Conservation (phyloP, 2,888 invertebrate genomes). For the Blastobasis lacticolella region DNA sequence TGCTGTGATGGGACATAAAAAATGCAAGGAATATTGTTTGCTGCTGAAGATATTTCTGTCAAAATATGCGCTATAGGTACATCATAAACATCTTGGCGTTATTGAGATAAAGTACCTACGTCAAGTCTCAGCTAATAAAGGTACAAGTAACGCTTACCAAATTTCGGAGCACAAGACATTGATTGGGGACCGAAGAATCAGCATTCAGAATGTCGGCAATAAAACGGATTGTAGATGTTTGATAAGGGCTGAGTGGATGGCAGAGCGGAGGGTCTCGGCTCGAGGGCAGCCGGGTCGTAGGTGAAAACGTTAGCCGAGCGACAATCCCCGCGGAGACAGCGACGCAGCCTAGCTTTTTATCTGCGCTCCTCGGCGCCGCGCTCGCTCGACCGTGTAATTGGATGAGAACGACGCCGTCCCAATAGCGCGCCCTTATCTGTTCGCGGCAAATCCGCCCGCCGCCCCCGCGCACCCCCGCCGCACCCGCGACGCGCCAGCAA, state of each 20-base stretch:
- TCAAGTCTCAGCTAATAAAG: too few relatives aligned
- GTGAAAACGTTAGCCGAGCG: slow-evolving; percentile 66
- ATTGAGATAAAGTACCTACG: too few relatives aligned
- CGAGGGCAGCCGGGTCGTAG: slow-evolving; percentile 36
- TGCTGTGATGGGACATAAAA: too few relatives aligned
- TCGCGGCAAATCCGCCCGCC: slow-evolving; percentile 63
- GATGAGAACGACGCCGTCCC: slow-evolving; percentile 74
- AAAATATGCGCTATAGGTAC: too few relatives aligned
- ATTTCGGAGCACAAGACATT: too few relatives aligned
- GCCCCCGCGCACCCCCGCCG: slow-evolving; percentile 30
- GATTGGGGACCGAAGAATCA: too few relatives aligned
- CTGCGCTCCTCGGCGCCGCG: slow-evolving; percentile 57
- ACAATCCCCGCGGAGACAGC: slow-evolving; percentile 70
- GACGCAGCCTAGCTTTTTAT: slow-evolving; percentile 64
- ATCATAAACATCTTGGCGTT: too few relatives aligned
- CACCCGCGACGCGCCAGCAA: slow-evolving; percentile 48
- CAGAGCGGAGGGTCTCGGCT: slow-evolving; percentile 28
- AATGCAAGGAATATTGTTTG: too few relatives aligned
- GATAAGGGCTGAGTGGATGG: slow-evolving; percentile 18
- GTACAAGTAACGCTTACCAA: too few relatives aligned
- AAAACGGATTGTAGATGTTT: too few relatives aligned
- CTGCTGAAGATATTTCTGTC: too few relatives aligned
- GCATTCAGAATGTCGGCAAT: too few relatives aligned
- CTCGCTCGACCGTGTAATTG: slow-evolving; percentile 74
- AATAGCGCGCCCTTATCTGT: slow-evolving; percentile 74